Base-by-base conservation (phyloP, 2,888 invertebrate species). In the Torymus aiolomorphi region DNA sequence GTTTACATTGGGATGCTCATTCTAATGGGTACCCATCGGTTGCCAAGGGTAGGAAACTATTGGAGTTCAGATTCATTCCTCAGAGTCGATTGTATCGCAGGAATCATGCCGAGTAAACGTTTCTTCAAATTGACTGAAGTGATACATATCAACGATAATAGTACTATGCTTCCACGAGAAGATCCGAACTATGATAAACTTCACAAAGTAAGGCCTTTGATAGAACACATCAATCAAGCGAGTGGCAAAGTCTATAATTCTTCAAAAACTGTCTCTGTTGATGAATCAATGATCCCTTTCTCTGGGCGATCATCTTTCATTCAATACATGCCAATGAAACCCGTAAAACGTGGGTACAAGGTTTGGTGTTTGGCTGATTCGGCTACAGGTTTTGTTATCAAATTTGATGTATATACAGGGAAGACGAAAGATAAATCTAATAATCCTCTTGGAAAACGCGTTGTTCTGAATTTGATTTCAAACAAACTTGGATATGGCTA, bases 251-350 rank as follows among this genome's bases (percentile, higher is more conserved):
- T n/a, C n/a, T n/a, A n/a, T n/a, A n/a, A n/a, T n/a, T n/a, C n/a
- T n/a, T n/a, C n/a, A n/a, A n/a, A n/a, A n/a, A n/a, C n/a, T n/a
- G n/a, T n/a, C n/a, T n/a, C n/a, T n/a, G n/a, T n/a, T n/a, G n/a
- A n/a, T n/a, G n/a, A n/a, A n/a, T n/a, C n/a, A n/a, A n/a, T n/a
- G n/a, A n/a, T n/a, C n/a, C n/a, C n/a, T n/a, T n/a, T n/a, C n/a
- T n/a, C n/a, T n/a, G n/a, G n/a, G n/a, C n/a, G n/a, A n/a, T n/a
- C n/a, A n/a, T n/a, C n/a, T n/a, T n/a, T n/a, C n/a, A n/a, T n/a
- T n/a, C n/a, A 80, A 54, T 76, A 73, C 61, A 76, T 76, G 72
- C 73, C 72, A 20, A 76, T 71, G 75, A 79, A 79, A 52, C 79
- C 69, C 12, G 57, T 75, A 12, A 79, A 79, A 61, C 24, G 71